phyloP scores from a whole-genome alignment of 2,888 invertebrate genomes.

The Choreutis nemorana region DNA sequence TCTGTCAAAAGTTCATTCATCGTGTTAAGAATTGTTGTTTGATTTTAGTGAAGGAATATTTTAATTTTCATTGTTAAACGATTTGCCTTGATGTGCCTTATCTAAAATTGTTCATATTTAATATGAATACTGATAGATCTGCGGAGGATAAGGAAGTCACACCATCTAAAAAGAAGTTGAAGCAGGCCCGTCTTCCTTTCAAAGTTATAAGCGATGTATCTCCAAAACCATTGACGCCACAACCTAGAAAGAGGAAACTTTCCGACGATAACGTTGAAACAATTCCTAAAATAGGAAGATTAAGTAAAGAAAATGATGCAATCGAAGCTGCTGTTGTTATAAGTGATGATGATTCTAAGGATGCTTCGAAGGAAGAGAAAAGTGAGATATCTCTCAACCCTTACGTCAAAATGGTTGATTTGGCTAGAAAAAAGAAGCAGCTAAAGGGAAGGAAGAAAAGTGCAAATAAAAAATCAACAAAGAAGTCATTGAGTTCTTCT shows the following conservation, averaged over 20 bases:
- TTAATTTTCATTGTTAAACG: no score
- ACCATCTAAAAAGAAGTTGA: slow-evolving; percentile 65
- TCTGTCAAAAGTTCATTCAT: slow-evolving; percentile 37
- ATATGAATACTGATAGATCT: slow-evolving; percentile 47
- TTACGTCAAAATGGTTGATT: slow-evolving; percentile 46
- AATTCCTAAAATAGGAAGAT: slow-evolving; percentile 42
- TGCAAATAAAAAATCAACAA: no score
- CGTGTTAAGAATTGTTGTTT: slow-evolving; percentile 16
- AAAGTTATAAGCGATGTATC: slow-evolving; percentile 57
- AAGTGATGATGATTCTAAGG: slow-evolving; percentile 47
- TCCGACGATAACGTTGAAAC: slow-evolving; percentile 37
- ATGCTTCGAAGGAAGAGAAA: slow-evolving; percentile 16
- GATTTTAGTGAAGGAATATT: no score
- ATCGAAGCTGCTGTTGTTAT: slow-evolving; percentile 33
- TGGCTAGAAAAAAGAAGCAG: slow-evolving; percentile 45
- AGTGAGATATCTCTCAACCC: slow-evolving; percentile 35
- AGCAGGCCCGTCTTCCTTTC: slow-evolving; percentile 70
- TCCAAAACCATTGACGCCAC: slow-evolving; percentile 29
- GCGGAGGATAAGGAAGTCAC: slow-evolving; percentile 40
- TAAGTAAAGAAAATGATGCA: slow-evolving; percentile 41
- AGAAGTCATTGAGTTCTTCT: no score
- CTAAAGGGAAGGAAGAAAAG: slow-evolving; percentile 21
- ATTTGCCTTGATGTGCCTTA: no score
- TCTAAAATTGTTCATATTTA: slow-evolving; percentile 11
- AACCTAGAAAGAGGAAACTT: slow-evolving; percentile 50